Base-by-base conservation (phyloP, 2,113 vertebrate species). In the Pungitius pungitius region DNA sequence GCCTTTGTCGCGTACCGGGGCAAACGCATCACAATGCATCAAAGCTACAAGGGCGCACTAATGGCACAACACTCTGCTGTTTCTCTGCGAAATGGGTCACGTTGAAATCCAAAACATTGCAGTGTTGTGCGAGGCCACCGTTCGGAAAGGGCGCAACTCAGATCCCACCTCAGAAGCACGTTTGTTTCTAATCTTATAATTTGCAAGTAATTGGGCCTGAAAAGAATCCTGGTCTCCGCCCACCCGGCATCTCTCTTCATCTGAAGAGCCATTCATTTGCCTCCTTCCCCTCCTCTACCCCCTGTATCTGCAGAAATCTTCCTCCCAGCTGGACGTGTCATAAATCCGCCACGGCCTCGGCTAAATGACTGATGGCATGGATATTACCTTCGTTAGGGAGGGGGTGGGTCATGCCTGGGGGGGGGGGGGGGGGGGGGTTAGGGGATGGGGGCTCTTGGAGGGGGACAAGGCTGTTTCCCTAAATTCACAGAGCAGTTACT, bases 311-410 rank as follows among this genome's bases (percentile, higher is more conserved):
- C 59, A 81, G 67, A 89, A 87, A 85, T 90, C 78, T 80, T 78
- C 71, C 79, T 79, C 93, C 84, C 92, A 88, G 93, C 88, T 88
- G 85, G 93, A 90, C 17, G 54, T 76, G 89, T 86, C 90, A 92
- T 92, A 94, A 93, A 94, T 91, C 92, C 92, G 91, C 84, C 92
- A 90, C 64, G 30, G 70, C 57, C 66, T 77, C 72, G 72, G 75
- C 58, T 77, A 65, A 80, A 86, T 89, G 89, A 91, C 64, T 86
- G 90, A 92, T 89, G 85, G 83, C 73, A 80, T 85, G 91, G 89
- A 88, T 90, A 91, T 88, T 86, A 65, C 71, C 81, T 79, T 70
- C 80, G 84, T 74, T 70, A 77, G 91, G 90, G 73, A 77, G 91
- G 90, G 89, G 90, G 90, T 88, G 90, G 87, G 85, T 80, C 39